Percentiles rank a stretch among this genome's conserved stretches.
Evolutionary conservation across 2,113 vertebrate genomes (phyloP).

Genomic region (Cyanocitta stelleri): DNA sequence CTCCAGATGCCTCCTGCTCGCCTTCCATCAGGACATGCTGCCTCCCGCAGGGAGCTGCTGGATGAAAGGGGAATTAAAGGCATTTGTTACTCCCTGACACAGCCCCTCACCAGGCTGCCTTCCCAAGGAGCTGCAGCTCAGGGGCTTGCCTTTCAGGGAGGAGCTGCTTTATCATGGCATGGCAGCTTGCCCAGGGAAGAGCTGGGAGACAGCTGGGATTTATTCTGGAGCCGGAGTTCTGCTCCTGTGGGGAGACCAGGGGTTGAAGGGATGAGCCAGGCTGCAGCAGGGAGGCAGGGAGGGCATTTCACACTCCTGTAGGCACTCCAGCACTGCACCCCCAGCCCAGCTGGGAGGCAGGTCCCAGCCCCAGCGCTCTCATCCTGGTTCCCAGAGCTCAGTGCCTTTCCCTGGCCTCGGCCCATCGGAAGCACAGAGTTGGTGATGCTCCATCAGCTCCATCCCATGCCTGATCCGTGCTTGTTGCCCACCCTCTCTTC

Average conservation of each 20-base stretch:
- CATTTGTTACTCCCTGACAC: neutral
- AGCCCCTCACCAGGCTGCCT: neutral
- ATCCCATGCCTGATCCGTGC: rapidly evolving
- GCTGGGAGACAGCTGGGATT: neutral
- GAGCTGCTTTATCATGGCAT: neutral
- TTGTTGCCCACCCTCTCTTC: neutral
- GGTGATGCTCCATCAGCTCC: neutral
- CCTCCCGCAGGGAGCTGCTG: neutral
- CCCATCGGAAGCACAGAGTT: rapidly evolving
- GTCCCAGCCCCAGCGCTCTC: neutral
- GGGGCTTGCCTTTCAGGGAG: neutral
- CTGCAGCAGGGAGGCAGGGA: neutral
- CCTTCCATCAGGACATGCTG: neutral
- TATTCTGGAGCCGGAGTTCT: rapidly evolving
- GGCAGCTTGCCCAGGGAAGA: neutral
- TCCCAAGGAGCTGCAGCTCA: neutral
- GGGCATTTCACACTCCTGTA: neutral
- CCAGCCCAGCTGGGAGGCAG: neutral
- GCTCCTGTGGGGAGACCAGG: neutral
- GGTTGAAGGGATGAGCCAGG: neutral
- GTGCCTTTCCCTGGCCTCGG: neutral
- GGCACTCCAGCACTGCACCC: rapidly evolving
- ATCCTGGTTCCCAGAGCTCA: neutral
- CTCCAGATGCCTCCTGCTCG: rapidly evolving
- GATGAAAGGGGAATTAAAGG: neutral